Conservation (phyloP, 2,888 invertebrate genomes). For the Cheilosia soror region DNA sequence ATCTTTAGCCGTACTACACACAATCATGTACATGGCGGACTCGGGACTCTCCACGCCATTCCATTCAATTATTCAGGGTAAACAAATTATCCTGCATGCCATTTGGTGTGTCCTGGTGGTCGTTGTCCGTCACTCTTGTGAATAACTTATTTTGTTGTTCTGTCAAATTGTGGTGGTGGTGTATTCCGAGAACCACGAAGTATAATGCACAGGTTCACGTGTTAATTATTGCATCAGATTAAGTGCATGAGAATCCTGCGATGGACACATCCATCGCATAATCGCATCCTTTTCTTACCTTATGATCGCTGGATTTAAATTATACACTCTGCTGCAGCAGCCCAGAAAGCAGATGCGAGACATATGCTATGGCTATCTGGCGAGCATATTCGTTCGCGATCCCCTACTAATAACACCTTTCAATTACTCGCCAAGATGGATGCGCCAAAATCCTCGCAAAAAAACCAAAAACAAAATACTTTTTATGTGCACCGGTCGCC, state of each 20-base stretch:
- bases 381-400: constrained; percentile 58
- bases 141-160: constrained; percentile 65
- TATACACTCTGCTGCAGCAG: constrained; percentile 28
- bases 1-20: constrained; percentile 29
- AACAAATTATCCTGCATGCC: constrained; percentile 71
- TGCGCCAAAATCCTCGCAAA: constrained; percentile 71
- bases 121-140: constrained; percentile 44
- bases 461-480: neutral
- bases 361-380: constrained; percentile 53
- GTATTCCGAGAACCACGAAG: constrained; percentile 54
- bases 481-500: constrained; percentile 61
- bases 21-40: neutral
- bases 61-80: constrained; percentile 71
- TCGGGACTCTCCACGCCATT: constrained; percentile 13
- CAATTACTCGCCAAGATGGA: constrained; percentile 73
- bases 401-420: constrained; percentile 75
- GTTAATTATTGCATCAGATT: constrained; percentile 75
- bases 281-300: constrained; percentile 69
- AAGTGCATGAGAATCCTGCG: constrained; percentile 48
- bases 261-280: constrained; percentile 14
- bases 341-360: constrained; percentile 53
- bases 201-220: constrained; percentile 67
- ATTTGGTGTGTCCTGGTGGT: constrained; percentile 55
- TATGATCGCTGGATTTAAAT: constrained; percentile 74
- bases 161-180: constrained; percentile 47